A percentile compares a stretch with the other conserved stretches of the same genome.
These are phyloP conservation scores for Pseudochirops corinnae DNA, from an alignment of 2,797 vertebrate species.

Conservation along the genomic window DNA sequence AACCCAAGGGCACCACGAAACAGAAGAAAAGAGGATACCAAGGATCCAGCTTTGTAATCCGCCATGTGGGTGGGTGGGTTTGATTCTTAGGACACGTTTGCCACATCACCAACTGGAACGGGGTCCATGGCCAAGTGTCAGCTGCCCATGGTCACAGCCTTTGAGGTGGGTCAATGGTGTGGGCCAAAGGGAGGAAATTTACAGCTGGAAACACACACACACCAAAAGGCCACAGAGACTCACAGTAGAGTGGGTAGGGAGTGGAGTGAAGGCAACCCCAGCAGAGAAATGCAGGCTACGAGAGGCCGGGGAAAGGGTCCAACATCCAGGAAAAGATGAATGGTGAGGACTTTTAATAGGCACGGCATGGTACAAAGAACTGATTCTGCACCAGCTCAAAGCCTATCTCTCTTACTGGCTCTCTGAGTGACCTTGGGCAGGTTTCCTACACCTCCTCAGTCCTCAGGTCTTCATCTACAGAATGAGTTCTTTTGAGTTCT, in stretches of 20 bases:
- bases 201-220: conserved; percentile 36
- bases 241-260: not conserved
- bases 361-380: not conserved
- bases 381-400: not conserved
- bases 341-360: not conserved
- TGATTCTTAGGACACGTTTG: conserved; percentile 43
- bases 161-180: conserved; percentile 4
- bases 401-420: not conserved
- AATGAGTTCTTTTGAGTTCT: not conserved
- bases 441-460: too few species aligned
- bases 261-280: not conserved
- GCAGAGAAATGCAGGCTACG: not conserved
- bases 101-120: conserved; percentile 36
- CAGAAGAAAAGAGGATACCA: conserved; percentile 15
- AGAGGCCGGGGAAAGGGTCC: not conserved
- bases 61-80: conserved; percentile 14
- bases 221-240: conserved; percentile 55
- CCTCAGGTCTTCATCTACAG: not conserved
- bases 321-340: not conserved
- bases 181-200: conserved; percentile 43
- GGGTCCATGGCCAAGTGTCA: conserved; percentile 22
- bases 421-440: too few species aligned
- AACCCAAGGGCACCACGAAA: conserved; percentile 64
- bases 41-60: conserved; percentile 53
- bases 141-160: not conserved